Evolutionary conservation across 2,888 invertebrate species (phyloP).

Genomic region (Mythimna albipuncta): DNA sequence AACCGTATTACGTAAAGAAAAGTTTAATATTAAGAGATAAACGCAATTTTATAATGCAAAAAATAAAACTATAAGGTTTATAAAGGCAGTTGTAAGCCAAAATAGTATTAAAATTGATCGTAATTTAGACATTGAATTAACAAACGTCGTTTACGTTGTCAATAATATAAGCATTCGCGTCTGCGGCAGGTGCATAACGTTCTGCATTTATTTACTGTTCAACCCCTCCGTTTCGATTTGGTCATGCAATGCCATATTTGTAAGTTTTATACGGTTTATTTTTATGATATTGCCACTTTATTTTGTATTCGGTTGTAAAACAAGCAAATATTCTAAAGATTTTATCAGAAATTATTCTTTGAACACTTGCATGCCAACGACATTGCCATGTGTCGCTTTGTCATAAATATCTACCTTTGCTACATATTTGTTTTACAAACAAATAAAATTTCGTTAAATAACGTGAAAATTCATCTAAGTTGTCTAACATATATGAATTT

Average conservation of each 20-base stretch:
- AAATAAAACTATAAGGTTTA: constrained; percentile 18
- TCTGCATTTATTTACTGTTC: constrained; percentile 43
- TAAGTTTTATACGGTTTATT: constrained; percentile 25
- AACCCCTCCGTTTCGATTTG: constrained; percentile 48
- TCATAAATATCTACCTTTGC: constrained; percentile 1
- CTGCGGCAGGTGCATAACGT: constrained; percentile 52
- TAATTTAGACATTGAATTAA: constrained; percentile 58
- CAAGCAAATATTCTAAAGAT: constrained; percentile 38
- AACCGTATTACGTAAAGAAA: constrained; percentile 11
- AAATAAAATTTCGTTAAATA: constrained; percentile 1
- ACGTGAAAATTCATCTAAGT: too few species aligned
- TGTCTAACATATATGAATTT: neutral
- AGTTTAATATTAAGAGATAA: constrained; percentile 19
- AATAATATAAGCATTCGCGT: constrained; percentile 45
- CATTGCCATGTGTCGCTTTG: neutral
- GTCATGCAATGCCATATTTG: constrained; percentile 48
- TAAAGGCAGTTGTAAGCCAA: constrained; percentile 37
- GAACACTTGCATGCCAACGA: neutral
- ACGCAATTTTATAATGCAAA: neutral
- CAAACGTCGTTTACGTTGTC: constrained; percentile 49
- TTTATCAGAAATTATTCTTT: constrained; percentile 33
- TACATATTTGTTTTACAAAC: neutral
- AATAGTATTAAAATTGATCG: constrained; percentile 36
- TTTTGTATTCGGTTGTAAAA: constrained; percentile 27
- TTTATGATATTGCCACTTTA: constrained; percentile 34